Percentiles rank a stretch among this genome's conserved stretches.
Conservation (phyloP, 2,113 vertebrate species). For the Orthonyx spaldingii region DNA sequence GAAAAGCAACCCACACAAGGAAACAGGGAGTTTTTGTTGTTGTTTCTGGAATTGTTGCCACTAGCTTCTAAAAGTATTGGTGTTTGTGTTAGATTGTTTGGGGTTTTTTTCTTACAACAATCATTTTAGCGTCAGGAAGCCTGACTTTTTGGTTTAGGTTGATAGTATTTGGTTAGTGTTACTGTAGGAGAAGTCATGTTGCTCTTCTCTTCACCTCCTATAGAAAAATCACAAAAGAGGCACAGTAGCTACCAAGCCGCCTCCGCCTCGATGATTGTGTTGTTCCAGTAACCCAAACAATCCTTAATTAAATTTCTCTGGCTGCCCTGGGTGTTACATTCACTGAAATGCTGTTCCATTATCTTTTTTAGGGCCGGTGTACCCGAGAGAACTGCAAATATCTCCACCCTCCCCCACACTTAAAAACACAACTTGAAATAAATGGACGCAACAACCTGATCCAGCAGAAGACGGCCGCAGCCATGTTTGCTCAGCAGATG, state of each 20-base stretch:
- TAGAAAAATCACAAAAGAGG: neutral
- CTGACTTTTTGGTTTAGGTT: neutral
- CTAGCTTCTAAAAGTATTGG: neutral
- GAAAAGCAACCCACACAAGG: neutral
- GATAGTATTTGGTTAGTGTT: neutral
- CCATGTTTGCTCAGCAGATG: slow-evolving; percentile 98
- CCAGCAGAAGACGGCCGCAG: slow-evolving; percentile 94
- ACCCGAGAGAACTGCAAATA: slow-evolving; percentile 98
- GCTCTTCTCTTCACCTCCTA: neutral
- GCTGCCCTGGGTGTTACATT: neutral
- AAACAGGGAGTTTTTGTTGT: neutral
- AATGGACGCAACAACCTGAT: slow-evolving; percentile 98
- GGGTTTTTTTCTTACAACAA: neutral
- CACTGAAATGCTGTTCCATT: neutral
- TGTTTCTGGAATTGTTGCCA: neutral
- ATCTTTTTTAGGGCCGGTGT: slow-evolving; percentile 85
- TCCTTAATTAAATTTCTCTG: neutral
- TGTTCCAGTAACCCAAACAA: slow-evolving; percentile 11
- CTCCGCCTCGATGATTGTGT: neutral
- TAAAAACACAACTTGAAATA: slow-evolving; percentile 97
- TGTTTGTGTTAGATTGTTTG: neutral
- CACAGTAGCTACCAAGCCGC: neutral
- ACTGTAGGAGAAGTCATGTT: neutral
- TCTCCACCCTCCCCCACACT: slow-evolving; percentile 94
- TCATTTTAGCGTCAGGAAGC: neutral